phyloP scores from a whole-genome alignment of 1,140 invertebrate species.

The Formica selysi region DNA sequence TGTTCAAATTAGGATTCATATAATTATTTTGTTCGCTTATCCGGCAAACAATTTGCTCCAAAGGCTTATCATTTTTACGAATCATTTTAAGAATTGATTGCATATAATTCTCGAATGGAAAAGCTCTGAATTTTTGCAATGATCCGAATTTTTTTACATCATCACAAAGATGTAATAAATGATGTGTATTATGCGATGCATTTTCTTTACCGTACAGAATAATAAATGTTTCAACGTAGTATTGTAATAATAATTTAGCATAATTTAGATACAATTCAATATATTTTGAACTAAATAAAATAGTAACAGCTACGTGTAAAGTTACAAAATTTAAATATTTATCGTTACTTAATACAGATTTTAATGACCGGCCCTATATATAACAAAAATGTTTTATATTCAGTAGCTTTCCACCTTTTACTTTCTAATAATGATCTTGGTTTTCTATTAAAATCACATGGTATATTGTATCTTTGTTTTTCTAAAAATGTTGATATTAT shows the following conservation, averaged over 20 bases:
- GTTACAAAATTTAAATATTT: conserved; percentile 32
- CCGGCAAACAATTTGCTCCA: conserved; percentile 23
- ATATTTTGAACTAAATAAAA: conserved; percentile 8
- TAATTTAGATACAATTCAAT: conserved; percentile 22
- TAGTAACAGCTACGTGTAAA: background rate
- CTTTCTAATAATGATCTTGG: conserved; percentile 24
- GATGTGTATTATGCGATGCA: conserved; percentile 5
- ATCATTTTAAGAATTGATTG: conserved; percentile 21
- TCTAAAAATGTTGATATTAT: conserved; percentile 15
- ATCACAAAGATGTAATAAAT: conserved; percentile 38
- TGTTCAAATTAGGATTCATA: conserved; percentile 1
- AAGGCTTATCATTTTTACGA: conserved; percentile 14
- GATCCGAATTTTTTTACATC: background rate
- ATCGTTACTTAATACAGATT: conserved; percentile 1
- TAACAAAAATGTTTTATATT: conserved; percentile 31
- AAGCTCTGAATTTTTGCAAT: conserved; percentile 18
- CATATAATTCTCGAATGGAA: conserved; percentile 6
- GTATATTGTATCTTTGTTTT: background rate
- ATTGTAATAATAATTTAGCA: conserved; percentile 23
- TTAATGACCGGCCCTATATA: conserved; percentile 1
- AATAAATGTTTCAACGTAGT: conserved; percentile 23
- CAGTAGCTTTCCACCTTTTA: conserved; percentile 24
- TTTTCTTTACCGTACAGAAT: conserved; percentile 26
- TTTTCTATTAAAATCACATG: conserved; percentile 34
- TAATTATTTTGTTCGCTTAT: conserved; percentile 27